Base-by-base conservation (phyloP, 2,113 vertebrate genomes). In the Vicugna pacos region DNA sequence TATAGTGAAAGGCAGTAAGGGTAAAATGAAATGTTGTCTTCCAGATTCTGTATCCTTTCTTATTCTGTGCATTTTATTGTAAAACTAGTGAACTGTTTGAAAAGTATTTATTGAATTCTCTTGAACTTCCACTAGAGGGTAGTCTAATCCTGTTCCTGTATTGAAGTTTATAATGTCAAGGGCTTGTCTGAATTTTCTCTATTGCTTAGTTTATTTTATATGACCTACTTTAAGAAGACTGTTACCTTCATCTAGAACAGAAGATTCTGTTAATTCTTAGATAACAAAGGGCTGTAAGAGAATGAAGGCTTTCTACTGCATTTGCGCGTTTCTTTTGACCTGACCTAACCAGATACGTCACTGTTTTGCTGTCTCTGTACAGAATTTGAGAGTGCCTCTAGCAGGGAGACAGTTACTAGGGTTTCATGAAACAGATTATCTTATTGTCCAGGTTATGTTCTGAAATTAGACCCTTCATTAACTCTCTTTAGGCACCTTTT, bases 101-200 rank as follows among this genome's bases (percentile, higher is more conserved):
- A 73, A 77, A 86, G 28, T 60, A 19, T 12, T 7, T 72, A 30
- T 65, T 97, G 65, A 96, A 60, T 98, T 96, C 90, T 97, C 92
- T 50, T 87, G 8, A 93, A 0, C 93, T 94, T 80, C 98, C 98
- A 97, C 98, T 98, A 99, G 99, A 98, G 98, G 98, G 95, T 97
- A 97, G 96, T 98, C 96, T 97, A 98, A 95, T 89, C 58, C 96
- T 92, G 32, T 80, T 80, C 19, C 86, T 96, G 75, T 77, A 35
- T 50, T 28, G 17, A 88, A 30, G 24, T 93, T 90, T 89, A 79
- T 73, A 6, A 8, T 72, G 32, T 48, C 60, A 84, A 42, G 76
- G 17, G 35, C 42, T 92, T 85, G 8, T 79, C 30, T 81, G 54
- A 70, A 58, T 95, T 92, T 69, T 91, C 19, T 76, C 46, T 90